A percentile compares a stretch with the other conserved stretches of the same genome.
These are phyloP conservation scores for Prunella himalayana DNA, from an alignment of 2,113 vertebrate genomes.

Conservation along the genomic window DNA sequence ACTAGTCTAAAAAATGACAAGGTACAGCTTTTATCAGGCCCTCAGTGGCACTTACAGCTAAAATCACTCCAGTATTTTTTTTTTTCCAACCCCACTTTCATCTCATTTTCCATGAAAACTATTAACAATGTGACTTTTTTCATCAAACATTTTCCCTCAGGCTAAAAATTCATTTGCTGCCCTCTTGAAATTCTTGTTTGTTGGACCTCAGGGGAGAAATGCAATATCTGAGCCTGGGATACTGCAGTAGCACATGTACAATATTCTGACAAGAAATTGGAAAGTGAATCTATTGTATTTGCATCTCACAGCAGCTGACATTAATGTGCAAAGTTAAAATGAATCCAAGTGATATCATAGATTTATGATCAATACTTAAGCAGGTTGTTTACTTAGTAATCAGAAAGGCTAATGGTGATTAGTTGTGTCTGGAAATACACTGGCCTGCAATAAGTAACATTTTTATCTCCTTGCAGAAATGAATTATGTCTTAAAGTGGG, in stretches of 20 bases:
- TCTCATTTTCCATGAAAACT: conserved; percentile 21
- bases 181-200: conserved; percentile 30
- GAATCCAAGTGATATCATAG: neutral
- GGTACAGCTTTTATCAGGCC: neutral
- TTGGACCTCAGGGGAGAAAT: neutral
- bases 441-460: neutral
- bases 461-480: neutral
- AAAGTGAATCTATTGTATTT: neutral
- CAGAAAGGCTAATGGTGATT: neutral
- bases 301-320: neutral
- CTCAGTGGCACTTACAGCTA: neutral
- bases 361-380: neutral
- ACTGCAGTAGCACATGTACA: neutral
- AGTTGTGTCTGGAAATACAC: neutral
- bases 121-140: neutral
- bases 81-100: neutral
- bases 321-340: neutral
- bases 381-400: neutral
- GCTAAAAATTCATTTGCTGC: conserved; percentile 40
- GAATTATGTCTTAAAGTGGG: neutral
- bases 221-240: neutral
- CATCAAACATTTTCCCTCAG: conserved; percentile 23
- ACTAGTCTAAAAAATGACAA: neutral
- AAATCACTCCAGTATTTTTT: neutral
- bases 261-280: neutral